A percentile compares a stretch with the other conserved stretches of the same genome.
phyloP scores from a whole-genome alignment of 2,888 invertebrate genomes.

The Lucinisca nassula region DNA sequence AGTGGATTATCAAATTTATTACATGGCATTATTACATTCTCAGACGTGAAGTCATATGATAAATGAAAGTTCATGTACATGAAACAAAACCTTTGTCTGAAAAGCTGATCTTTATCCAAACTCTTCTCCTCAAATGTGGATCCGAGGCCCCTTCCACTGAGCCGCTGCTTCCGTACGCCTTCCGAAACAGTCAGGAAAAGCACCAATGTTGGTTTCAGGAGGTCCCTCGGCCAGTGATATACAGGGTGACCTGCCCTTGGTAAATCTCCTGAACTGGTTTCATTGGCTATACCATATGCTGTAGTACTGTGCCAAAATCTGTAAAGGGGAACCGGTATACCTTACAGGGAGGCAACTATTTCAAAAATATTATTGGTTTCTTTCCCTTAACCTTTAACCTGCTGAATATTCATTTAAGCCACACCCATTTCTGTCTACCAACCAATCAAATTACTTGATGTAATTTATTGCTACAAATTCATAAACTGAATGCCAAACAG shows the following conservation, averaged over 20 bases:
- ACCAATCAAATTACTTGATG: too few relatives aligned
- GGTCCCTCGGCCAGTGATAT: slow-evolving; percentile 79
- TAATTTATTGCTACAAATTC: too few relatives aligned
- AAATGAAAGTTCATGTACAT: too few relatives aligned
- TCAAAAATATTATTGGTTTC: too few relatives aligned
- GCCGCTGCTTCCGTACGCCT: slow-evolving; percentile 71
- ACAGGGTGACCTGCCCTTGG: slow-evolving; percentile 65
- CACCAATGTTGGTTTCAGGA: slow-evolving; percentile 74
- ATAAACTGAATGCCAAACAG: too few relatives aligned
- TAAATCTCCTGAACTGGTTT: slow-evolving; percentile 71
- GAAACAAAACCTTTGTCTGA: slow-evolving; percentile 79
- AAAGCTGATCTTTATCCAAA: slow-evolving; percentile 71
- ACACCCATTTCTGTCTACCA: too few relatives aligned
- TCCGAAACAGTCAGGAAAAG: slow-evolving; percentile 78
- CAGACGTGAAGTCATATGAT: too few relatives aligned
- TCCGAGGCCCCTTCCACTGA: slow-evolving; percentile 57
- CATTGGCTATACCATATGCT: slow-evolving; percentile 80
- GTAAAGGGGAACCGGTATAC: neutral
- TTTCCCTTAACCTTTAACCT: too few relatives aligned
- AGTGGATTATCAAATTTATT: too few relatives aligned
- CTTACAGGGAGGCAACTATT: too few relatives aligned
- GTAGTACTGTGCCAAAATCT: slow-evolving; percentile 83
- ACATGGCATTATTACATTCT: too few relatives aligned
- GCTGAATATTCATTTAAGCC: too few relatives aligned
- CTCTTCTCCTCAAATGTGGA: slow-evolving; percentile 76